Evolutionary conservation across 2,113 vertebrate species (phyloP), one percentile per base, ranked within the genome.

Genomic region (Cygnus atratus): DNA sequence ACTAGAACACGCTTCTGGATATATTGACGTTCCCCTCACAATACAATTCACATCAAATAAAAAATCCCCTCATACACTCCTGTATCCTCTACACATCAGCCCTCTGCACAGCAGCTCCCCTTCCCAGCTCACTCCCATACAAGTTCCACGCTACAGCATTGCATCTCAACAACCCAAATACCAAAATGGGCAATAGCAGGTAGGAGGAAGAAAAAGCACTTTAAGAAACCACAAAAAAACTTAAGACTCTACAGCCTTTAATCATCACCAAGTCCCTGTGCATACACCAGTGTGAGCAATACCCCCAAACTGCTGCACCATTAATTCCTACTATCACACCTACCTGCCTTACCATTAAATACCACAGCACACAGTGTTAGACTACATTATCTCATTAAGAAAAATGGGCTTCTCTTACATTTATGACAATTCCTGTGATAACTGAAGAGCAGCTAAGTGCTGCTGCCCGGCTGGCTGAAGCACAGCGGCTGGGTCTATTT

Each of bases 51-150:
- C 39, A 28, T 8, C 1, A 4, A 77, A 29, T 4, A 46, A 54
- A 65, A 20, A 31, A 31, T 0, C 11, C 28, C 57, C 65, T 25
- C 13, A 3, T 35, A 33, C 19, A 37, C 8, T 10, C 5, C 7
- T 26, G 19, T 37, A 26, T 24, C 55, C 21, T 21, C 28, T 54
- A 24, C 50, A 63, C 25, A 8, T 35, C 58, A 17, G 11, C 33
- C 31, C 46, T n/a, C n/a, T 19, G 11, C 26, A 22, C 29, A n/a
- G 8, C 35, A 57, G 46, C 20, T 65, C 57, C 37, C 18, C 22
- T 41, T 39, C 55, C 18, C 1, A 0, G 37, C 58, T 65, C 1
- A 0, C 18, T 65, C 57, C 35, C 63, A 8, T 0, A 4, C 18
- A 16, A 16, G 15, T 33, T n/a, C n/a, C 37, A 35, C 35, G 22